Evolutionary conservation across 2,888 invertebrate genomes (phyloP), one percentile per base, ranked within the genome.

Genomic region (Lucinisca nassula): DNA sequence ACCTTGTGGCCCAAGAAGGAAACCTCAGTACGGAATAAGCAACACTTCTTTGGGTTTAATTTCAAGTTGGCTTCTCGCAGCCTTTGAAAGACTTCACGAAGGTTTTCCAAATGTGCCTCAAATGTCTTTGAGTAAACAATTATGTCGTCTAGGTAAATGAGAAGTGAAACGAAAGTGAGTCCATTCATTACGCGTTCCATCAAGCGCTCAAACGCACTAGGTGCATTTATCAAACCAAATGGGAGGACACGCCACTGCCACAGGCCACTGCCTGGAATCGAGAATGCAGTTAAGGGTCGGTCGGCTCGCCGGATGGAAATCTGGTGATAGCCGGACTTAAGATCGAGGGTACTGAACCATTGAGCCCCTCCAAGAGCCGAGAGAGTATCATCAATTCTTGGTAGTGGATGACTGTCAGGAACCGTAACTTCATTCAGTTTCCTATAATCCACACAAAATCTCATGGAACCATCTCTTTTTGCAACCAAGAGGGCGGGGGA

Each of bases 121-220:
- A 91, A 85, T 21, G 76, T 72, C 6, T 75, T 40, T 21, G 79
- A 79, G 38, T 79, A 89, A 17, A 88, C 85, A 21, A 91, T 58
- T 0, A 91, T 84, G 58, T 91, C 92, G 76, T 92, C 92, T n/a
- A 92, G 35, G 76, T 92, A 92, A 14, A 90, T 74, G 8, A 91
- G 76, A 4, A 80, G 51, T 10, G 80, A 85, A 55, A 91, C 84
- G 85, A 89, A 91, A n/a, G 88, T 84, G 32, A 89, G 27, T 35
- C 87, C 80, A 58, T 3, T 30, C 24, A 76, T 27, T n/a, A 74
- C 73, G 24, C 40, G 35, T 70, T 77, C 85, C 21, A 82, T 82
- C 14, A 85, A 27, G 32, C 78, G 82, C 76, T 67, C 24, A 78
- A 82, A 76, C 83, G 84, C 14, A 83, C n/a, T n/a, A n/a, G n/a